A percentile compares a stretch with the other conserved stretches of the same genome.
Evolutionary conservation across 1,140 invertebrate species (phyloP).

Genomic region (Cotesia vestalis): DNA sequence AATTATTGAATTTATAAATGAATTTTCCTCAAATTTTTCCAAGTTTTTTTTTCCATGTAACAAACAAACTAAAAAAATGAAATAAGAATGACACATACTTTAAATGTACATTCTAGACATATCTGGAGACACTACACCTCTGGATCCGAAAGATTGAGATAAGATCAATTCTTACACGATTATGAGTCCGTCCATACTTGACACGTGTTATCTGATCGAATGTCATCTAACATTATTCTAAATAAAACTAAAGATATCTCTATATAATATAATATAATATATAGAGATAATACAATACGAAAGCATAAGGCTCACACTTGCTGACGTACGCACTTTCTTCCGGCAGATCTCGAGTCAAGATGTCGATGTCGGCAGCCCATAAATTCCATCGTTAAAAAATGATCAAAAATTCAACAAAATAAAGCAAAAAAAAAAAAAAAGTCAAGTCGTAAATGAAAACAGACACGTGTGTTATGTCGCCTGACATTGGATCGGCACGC

Average conservation of each 20-base stretch:
- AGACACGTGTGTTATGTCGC: background rate
- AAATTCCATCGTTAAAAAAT: background rate
- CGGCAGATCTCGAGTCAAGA: constrained; percentile 28
- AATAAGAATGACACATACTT: background rate
- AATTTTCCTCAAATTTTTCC: too few species aligned
- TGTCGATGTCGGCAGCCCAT: background rate
- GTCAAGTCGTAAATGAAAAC: background rate
- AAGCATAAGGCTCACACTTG: constrained; percentile 3
- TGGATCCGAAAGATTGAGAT: too few species aligned
- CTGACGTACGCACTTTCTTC: constrained; percentile 41
- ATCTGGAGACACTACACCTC: background rate
- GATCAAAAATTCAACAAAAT: too few species aligned
- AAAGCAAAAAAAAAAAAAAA: background rate
- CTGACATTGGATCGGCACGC: constrained; percentile 26
- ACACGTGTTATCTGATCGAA: constrained; percentile 31
- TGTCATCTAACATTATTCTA: constrained; percentile 24
- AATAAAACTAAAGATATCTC: background rate
- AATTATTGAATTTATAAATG: too few species aligned
- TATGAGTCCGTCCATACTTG: constrained; percentile 6
- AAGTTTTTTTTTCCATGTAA: too few species aligned
- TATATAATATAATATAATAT: background rate
- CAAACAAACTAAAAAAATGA: background rate
- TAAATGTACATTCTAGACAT: too few species aligned
- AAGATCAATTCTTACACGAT: constrained; percentile 20
- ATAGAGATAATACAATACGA: background rate